Conservation (phyloP, 2,113 vertebrate genomes). For the Saiga tatarica region DNA sequence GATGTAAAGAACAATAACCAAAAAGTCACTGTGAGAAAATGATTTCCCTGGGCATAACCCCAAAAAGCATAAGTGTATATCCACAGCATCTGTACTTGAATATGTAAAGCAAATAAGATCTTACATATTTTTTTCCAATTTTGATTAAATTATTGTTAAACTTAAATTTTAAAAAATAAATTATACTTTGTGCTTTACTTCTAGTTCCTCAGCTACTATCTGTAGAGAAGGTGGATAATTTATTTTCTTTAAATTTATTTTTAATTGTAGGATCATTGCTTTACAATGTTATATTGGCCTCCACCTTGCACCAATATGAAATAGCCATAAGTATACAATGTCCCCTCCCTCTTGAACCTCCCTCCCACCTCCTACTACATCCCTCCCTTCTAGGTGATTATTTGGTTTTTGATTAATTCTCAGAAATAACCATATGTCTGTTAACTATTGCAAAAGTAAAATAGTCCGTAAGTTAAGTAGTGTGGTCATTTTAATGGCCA, state of each 20-base stretch:
- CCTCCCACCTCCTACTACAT: background rate
- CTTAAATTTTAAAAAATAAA: background rate
- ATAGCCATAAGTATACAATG: background rate
- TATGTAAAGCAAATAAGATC: background rate
- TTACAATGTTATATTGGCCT: background rate
- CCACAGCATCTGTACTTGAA: background rate
- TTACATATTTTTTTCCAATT: background rate
- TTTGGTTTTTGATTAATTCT: conserved; percentile 90
- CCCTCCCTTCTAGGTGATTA: background rate
- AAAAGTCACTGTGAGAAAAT: background rate
- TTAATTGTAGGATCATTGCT: background rate
- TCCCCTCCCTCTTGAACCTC: background rate
- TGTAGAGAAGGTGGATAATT: conserved; percentile 88
- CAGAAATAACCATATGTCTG: conserved; percentile 92
- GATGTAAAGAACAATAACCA: background rate
- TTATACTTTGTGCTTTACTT: conserved; percentile 40
- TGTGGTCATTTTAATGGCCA: background rate
- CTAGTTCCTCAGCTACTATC: conserved; percentile 89
- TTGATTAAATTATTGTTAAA: background rate
- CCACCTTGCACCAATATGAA: background rate
- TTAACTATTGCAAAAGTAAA: conserved; percentile 86
- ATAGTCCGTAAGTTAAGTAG: conserved; percentile 83
- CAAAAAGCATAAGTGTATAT: background rate
- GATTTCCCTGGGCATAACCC: background rate
- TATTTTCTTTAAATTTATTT: conserved; percentile 53